A percentile compares a stretch with the other conserved stretches of the same genome.
These are phyloP conservation scores for Microctonus brassicae DNA, from an alignment of 2,888 invertebrate species.

Conservation along the genomic window DNA sequence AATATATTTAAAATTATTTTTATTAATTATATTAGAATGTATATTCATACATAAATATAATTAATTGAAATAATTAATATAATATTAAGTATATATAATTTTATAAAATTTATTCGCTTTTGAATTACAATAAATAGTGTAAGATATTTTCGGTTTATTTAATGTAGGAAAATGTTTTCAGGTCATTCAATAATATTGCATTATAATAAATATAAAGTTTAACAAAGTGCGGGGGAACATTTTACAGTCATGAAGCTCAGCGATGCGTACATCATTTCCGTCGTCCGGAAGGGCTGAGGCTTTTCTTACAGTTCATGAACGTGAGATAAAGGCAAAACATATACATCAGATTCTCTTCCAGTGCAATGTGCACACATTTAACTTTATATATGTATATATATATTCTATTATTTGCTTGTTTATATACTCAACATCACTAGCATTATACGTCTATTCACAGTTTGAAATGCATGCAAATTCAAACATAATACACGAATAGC, in stretches of 20 bases:
- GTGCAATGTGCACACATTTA: background rate
- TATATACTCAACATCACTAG: background rate
- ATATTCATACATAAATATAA: no score
- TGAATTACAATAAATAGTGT: no score
- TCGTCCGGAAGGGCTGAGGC: slow-evolving; percentile 46
- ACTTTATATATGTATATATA: no score
- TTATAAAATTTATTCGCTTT: no score
- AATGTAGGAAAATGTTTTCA: background rate
- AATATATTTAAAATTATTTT: no score
- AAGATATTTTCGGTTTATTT: background rate
- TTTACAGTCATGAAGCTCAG: slow-evolving; percentile 29
- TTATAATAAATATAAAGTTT: slow-evolving; percentile 16
- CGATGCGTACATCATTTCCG: slow-evolving; percentile 47
- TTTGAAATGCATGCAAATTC: slow-evolving; percentile 7
- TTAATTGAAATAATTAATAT: no score
- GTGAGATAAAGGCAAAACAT: slow-evolving; percentile 6
- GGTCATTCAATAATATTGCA: background rate
- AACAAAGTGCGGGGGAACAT: slow-evolving; percentile 7
- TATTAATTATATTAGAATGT: no score
- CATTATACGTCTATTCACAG: slow-evolving; percentile 14
- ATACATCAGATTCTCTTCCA: background rate
- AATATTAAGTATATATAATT: no score
- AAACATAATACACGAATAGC: background rate
- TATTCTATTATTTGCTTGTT: background rate
- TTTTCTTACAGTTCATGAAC: slow-evolving; percentile 36